A percentile compares a stretch with the other conserved stretches of the same genome.
Evolutionary conservation across 2,113 vertebrate species (phyloP).

Genomic region (Psittacula cyanocephala): DNA sequence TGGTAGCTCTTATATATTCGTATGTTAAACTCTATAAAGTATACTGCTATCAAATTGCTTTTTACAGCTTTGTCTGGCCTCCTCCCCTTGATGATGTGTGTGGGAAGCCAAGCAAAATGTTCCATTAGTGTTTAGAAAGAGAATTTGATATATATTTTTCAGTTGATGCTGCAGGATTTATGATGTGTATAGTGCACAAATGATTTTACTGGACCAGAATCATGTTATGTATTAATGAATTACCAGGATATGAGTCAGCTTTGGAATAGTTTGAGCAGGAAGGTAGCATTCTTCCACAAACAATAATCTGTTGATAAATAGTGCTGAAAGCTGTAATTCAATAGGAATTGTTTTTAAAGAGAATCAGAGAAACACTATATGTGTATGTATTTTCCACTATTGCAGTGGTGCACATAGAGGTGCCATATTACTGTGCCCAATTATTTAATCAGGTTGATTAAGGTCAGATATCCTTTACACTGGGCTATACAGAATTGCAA

Average conservation of each 20-base stretch:
- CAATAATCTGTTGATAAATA: conserved; percentile 56
- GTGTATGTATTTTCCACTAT: neutral
- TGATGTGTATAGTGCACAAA: conserved; percentile 9
- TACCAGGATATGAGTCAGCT: conserved; percentile 67
- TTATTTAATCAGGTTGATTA: neutral
- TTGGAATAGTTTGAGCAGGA: conserved; percentile 53
- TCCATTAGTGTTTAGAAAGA: conserved; percentile 36
- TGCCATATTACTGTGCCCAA: neutral
- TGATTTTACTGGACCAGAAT: conserved; percentile 7
- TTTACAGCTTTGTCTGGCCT: neutral
- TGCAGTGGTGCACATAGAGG: neutral
- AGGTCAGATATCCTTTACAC: neutral
- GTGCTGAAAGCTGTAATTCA: conserved; percentile 52
- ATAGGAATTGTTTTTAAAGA: conserved; percentile 57
- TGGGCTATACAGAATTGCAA: neutral
- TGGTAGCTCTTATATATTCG: neutral
- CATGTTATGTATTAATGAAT: conserved; percentile 61
- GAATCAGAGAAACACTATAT: neutral
- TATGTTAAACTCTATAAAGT: neutral
- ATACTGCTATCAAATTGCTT: conserved; percentile 14
- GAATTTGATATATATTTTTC: conserved; percentile 37
- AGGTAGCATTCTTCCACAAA: conserved; percentile 59
- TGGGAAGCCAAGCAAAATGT: conserved; percentile 48
- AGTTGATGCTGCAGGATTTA: conserved; percentile 38
- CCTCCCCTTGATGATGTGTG: neutral